phyloP scores from a whole-genome alignment of 2,113 vertebrate species.

The Aix galericulata region DNA sequence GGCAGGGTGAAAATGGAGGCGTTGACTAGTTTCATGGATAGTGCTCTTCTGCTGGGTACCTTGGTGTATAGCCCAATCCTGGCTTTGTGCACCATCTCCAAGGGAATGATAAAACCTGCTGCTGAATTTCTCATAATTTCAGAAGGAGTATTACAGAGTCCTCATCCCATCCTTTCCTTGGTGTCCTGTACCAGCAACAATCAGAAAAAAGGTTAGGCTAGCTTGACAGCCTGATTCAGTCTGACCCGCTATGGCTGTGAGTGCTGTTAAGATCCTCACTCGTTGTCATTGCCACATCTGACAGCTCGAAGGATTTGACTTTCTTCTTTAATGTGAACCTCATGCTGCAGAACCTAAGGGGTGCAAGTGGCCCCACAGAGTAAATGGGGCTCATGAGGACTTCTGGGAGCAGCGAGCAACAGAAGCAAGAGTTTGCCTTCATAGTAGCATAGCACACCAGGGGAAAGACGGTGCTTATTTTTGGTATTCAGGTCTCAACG shows the following conservation, averaged over 20 bases:
- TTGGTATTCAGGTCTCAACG: background rate
- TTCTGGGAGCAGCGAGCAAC: background rate
- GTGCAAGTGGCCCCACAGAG: background rate
- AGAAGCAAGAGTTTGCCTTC: fast-evolving
- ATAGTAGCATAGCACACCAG: background rate
- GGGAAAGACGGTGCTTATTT: background rate
- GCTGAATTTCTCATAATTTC: background rate
- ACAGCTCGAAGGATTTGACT: background rate
- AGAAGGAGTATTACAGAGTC: background rate
- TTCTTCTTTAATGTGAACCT: background rate
- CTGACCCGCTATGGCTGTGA: fast-evolving
- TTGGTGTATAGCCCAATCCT: background rate
- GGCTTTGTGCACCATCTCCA: background rate
- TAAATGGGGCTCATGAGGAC: background rate
- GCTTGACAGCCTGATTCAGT: background rate
- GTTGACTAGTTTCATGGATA: background rate
- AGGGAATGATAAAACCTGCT: background rate
- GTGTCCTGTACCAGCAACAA: background rate
- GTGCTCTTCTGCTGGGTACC: fast-evolving
- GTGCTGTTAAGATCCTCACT: background rate
- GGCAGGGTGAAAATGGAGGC: background rate
- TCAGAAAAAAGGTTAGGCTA: background rate
- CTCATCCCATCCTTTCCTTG: background rate
- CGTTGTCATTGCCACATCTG: fast-evolving
- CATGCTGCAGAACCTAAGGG: background rate